Evolutionary conservation across 2,888 invertebrate species (phyloP), one percentile per base, ranked within the genome.

Genomic region (Synanthedon myopaeformis): DNA sequence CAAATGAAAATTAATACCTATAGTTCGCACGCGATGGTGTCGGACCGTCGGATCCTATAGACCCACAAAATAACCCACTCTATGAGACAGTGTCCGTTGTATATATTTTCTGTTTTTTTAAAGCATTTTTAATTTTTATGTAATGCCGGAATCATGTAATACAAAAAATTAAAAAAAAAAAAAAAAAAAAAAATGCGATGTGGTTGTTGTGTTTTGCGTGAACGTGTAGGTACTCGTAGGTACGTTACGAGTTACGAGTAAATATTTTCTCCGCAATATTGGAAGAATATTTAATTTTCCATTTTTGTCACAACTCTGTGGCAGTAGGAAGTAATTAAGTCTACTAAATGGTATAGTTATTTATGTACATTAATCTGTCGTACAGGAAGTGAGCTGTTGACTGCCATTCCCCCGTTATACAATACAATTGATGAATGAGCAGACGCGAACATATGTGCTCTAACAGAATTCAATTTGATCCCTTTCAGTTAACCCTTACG

Each of bases 351-450:
- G 14, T 45, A 45, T 45, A 13, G 41, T 41, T 49, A 51, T 17
- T 11, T 41, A n/a, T 41, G 42, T 52, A 55, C 11, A n/a, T 61
- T 63, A 61, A 62, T 66, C 58, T 14, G 45, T 45, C 53, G 41
- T 59, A 61, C 70, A 79, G 80, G 79, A 79, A 79, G 76, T 79
- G 72, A 70, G 68, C 70, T 77, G 78, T 78, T 79, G 74, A 72
- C 76, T 76, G 78, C 75, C 75, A 76, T 76, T 74, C 71, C 77
- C 71, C 79, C 64, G 79, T 82, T 78, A 79, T 71, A 61, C 70
- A 73, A 76, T 80, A 72, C 82, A 76, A 80, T 80, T 81, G 82
- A 82, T 82, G 82, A 84, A 84, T 83, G 69, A 76, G 65, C 74
- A 77, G 69, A 74, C 69, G 74, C 62, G 80, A 79, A 69, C 81